Percentiles rank a stretch among this genome's conserved stretches.
phyloP scores from a whole-genome alignment of 2,888 invertebrate species.

The Autographa pulchrina region DNA sequence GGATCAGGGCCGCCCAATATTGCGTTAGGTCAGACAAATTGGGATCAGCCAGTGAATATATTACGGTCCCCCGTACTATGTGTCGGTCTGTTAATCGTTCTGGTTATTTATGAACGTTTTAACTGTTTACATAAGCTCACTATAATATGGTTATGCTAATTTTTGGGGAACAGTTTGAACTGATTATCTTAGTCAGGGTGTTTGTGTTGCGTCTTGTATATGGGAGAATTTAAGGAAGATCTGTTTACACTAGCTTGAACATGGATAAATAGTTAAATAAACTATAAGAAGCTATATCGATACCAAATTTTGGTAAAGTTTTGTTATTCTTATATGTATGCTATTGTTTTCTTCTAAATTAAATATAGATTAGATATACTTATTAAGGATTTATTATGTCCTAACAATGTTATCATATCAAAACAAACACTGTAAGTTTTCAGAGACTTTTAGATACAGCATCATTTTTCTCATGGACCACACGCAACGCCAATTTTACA shows the following conservation, averaged over 20 bases:
- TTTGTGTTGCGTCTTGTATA: not conserved
- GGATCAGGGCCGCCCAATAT: slow-evolving; percentile 79
- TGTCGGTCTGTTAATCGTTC: slow-evolving; percentile 88
- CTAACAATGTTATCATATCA: too few relatives aligned
- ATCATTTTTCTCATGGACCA: not conserved
- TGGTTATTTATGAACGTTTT: slow-evolving; percentile 82
- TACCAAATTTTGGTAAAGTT: too few relatives aligned
- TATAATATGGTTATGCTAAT: slow-evolving; percentile 45
- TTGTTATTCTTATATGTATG: too few relatives aligned
- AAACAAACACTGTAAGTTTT: too few relatives aligned
- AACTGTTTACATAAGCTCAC: slow-evolving; percentile 68
- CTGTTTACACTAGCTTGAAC: not conserved
- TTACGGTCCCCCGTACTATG: slow-evolving; percentile 83
- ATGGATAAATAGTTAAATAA: not conserved
- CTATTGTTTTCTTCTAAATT: too few relatives aligned
- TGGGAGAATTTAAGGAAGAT: not conserved
- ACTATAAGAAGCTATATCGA: too few relatives aligned
- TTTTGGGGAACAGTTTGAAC: slow-evolving; percentile 32
- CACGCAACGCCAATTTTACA: not conserved
- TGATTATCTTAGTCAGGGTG: slow-evolving; percentile 14
- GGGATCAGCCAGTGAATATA: slow-evolving; percentile 88
- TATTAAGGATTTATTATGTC: too few relatives aligned
- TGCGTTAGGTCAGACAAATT: slow-evolving; percentile 89
- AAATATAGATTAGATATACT: too few relatives aligned
- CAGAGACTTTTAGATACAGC: too few relatives aligned